Evolutionary conservation across 2,113 vertebrate species (phyloP).

Genomic region (Echinops telfairi): DNA sequence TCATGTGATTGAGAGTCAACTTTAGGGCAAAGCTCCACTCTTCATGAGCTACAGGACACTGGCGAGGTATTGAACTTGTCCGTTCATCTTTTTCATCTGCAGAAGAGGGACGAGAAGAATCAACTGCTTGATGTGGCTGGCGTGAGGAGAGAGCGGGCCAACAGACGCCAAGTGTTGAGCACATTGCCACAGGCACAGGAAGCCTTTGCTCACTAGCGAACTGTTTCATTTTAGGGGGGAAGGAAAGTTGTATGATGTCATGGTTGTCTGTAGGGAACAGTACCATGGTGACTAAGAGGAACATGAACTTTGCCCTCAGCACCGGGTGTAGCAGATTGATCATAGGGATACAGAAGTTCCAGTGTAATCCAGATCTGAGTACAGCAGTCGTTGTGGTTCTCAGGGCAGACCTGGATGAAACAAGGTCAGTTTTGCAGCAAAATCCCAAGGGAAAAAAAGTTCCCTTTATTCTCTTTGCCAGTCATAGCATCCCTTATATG

Average conservation of each 20-base stretch:
- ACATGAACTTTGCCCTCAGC: not conserved
- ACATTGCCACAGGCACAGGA: rapidly evolving
- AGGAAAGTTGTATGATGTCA: not conserved
- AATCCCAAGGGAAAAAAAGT: not conserved
- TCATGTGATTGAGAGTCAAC: not conserved
- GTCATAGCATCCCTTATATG: not conserved
- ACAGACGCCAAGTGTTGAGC: not conserved
- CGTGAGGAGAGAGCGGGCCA: not conserved
- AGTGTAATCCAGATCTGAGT: not conserved
- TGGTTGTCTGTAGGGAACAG: no score
- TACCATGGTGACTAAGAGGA: not conserved
- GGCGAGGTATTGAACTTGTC: not conserved
- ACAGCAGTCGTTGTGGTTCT: not conserved
- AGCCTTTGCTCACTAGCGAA: not conserved
- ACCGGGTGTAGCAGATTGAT: not conserved
- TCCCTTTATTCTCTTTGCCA: not conserved
- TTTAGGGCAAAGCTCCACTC: not conserved
- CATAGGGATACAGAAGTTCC: not conserved
- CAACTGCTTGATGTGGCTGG: not conserved
- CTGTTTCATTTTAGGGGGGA: not conserved
- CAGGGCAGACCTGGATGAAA: constrained; percentile 28
- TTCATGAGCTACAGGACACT: not conserved
- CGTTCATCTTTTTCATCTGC: not conserved
- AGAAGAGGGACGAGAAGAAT: not conserved
- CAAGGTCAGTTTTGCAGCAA: not conserved